Base-by-base conservation (phyloP, 2,888 invertebrate species). In the Diloba caeruleocephala region DNA sequence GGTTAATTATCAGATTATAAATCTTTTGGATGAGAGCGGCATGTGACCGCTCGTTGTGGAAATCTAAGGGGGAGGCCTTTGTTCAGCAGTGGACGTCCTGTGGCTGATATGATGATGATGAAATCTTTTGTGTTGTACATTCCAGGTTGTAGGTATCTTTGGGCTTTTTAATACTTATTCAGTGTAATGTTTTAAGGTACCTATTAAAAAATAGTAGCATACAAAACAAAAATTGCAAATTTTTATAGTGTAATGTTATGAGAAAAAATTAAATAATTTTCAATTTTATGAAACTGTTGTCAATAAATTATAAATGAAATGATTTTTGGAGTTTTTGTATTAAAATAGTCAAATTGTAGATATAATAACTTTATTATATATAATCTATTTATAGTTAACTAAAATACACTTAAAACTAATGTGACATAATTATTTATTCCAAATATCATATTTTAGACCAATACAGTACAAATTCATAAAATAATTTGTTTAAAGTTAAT, bases 271-370 rank as follows among this genome's bases (percentile, higher is more conserved):
- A 67, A 59, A 59, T 68, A 57, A 61, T 73, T 73, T 76, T 71
- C 79, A 80, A 84, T 81, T 85, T 84, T 86, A 87, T 81, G 79
- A 78, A 87, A 81, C 67, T 88, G 87, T 87, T 88, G 78, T 77
- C 73, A 86, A 83, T 85, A 87, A 87, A 86, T 76, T 48, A 78
- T 72, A 61, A 57, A 56, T 70, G 38, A 32, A 52, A 58, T 60
- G 44, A 34, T 34, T 49, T 9, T 44, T 41, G 21, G 23, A 23
- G 50, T 57, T 58, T 58, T 54, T 50, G 25, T 57, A 53, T 37
- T n/a, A 34, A 55, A 70, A 45, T 0, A 46, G 31, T 17, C 38
- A 41, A 48, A 36, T 9, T 29, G n/a, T 23, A 39, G 43, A 63
- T 60, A 50, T 44, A 50, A 63, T 68, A 46, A 68, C 60, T 68